Evolutionary conservation across 2,113 vertebrate genomes (phyloP), one percentile per base, ranked within the genome.

Genomic region (Neolamprologus sp.): DNA sequence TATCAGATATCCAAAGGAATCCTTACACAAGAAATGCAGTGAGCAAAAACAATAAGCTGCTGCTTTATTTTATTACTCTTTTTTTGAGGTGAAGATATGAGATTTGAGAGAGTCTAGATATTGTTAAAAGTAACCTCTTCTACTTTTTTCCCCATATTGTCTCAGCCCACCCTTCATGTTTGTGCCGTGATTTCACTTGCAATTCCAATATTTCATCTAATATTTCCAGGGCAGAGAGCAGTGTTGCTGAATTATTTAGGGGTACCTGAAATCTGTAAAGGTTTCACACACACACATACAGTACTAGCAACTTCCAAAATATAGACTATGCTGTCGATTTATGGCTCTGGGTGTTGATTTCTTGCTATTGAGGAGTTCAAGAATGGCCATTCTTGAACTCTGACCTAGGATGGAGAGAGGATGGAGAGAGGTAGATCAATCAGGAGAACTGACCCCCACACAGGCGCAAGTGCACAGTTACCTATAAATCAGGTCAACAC

Each of bases 191-290:
- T 87, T 91, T 91, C 37, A 16, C 86, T n/a, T 85, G 91, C 91
- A 92, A 91, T 95, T 91, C 92, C 88, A 90, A 95, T 92, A 94
- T 93, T 95, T 93, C 75, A 92, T 95, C 88, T 93, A 90, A 94
- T 92, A 94, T 93, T 94, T 92, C 90, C 88, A 60, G 71, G 90
- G 89, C 92, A 89, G 84, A 89, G 92, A 92, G 91, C 81, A 79
- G 82, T 26, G 51, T 82, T 60, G 35, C 73, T 96, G 90, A 95
- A 95, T 95, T 93, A 95, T 96, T 95, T 91, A 95, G 55, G 65
- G 47, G 54, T 78, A 53, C 33, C 28, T 40, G 88, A 95, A 92
- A 94, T 95, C 90, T 92, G 86, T 17, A 47, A 87, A 81, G 91
- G 71, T 55, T 71, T 85, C 68, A 81, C 79, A 87, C 57, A 57